phyloP scores from a whole-genome alignment of 2,888 invertebrate species.

The Vandiemenella viatica region DNA sequence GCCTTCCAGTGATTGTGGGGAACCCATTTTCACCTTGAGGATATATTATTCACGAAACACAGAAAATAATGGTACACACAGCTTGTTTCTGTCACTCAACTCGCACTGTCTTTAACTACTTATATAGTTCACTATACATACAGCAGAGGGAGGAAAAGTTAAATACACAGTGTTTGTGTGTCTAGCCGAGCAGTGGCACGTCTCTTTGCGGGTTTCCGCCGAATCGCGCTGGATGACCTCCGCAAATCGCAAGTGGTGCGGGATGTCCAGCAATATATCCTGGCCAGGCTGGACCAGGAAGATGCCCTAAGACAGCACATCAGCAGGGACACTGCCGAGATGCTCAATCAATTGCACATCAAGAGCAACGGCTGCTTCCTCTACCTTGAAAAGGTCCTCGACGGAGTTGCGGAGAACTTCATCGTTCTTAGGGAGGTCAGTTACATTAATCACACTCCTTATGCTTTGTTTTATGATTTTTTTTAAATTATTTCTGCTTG shows the following conservation, averaged over 20 bases:
- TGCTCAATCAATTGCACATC: conserved; percentile 85
- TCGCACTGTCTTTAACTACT: too few species aligned
- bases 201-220: conserved; percentile 65
- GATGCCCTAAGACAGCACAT: conserved; percentile 77
- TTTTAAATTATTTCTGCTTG: too few species aligned
- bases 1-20: too few species aligned
- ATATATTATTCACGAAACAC: too few species aligned
- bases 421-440: conserved; percentile 63
- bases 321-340: conserved; percentile 82
- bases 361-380: conserved; percentile 89
- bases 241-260: conserved; percentile 78
- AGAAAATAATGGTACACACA: too few species aligned
- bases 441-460: too few species aligned
- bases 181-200: conserved; percentile 61
- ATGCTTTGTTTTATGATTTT: too few species aligned
- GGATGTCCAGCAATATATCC: conserved; percentile 89
- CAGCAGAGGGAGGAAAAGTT: too few species aligned
- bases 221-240: conserved; percentile 81
- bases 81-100: too few species aligned
- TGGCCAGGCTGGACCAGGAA: conserved; percentile 77
- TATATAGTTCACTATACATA: too few species aligned
- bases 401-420: conserved; percentile 85
- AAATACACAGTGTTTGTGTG: too few species aligned
- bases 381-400: conserved; percentile 73
- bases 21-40: too few species aligned